Evolutionary conservation across 2,113 vertebrate genomes (phyloP).

Genomic region (Chaenogobius annularis): DNA sequence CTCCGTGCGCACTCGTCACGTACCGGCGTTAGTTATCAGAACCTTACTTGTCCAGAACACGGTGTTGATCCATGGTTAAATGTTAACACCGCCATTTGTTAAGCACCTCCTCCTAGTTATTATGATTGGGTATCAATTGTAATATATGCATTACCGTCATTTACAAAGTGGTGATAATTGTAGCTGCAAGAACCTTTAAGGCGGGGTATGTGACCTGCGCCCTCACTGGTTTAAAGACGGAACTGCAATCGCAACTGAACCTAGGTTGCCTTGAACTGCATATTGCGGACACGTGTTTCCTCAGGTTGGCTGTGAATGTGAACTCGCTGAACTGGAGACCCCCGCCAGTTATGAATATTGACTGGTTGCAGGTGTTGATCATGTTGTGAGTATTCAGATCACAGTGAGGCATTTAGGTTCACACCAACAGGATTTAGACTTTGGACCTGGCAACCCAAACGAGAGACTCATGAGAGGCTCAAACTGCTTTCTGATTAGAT

Average conservation of each 20-base stretch:
- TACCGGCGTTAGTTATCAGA: constrained; percentile 63
- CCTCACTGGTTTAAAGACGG: too few relatives aligned
- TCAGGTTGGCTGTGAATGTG: background rate
- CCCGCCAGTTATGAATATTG: too few relatives aligned
- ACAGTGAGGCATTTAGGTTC: too few relatives aligned
- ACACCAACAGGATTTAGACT: too few relatives aligned
- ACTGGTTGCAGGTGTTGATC: too few relatives aligned
- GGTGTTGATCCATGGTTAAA: background rate
- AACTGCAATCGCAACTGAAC: background rate
- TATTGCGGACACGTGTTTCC: background rate
- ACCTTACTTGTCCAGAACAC: constrained; percentile 21
- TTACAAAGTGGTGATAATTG: too few relatives aligned
- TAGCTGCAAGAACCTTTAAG: background rate
- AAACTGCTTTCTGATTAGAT: too few relatives aligned
- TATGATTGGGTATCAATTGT: background rate
- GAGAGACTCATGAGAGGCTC: too few relatives aligned
- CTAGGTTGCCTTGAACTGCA: background rate
- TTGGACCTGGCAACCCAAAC: too few relatives aligned
- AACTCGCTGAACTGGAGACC: background rate
- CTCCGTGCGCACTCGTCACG: constrained; percentile 56
- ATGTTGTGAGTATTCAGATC: too few relatives aligned
- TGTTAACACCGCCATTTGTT: background rate
- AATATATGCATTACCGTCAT: background rate
- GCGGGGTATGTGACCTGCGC: too few relatives aligned
- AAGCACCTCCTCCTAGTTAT: background rate